Base-by-base conservation (phyloP, 1,140 invertebrate genomes). In the Neuroterus valhalla region DNA sequence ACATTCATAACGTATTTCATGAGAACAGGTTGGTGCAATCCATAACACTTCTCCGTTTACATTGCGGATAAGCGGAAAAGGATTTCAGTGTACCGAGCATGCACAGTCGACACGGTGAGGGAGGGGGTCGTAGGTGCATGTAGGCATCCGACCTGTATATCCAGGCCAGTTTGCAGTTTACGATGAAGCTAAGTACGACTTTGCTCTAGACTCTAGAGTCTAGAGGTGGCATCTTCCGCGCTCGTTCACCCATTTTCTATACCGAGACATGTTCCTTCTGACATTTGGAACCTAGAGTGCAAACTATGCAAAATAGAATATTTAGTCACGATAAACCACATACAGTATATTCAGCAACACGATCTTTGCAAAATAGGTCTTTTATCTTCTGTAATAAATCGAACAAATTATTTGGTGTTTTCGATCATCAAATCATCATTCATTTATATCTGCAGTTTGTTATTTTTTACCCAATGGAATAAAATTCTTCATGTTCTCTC, bases 81-180 rank as follows among this genome's bases (percentile, higher is more conserved):
- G 26, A 62, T 38, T 38, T 38, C 31, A 38, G 31, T 38, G 31
- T 62, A 38, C 23, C 26, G 52, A 62, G 52, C 52, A 62, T 62
- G 52, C 52, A 62, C 31, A 21, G 52, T 38, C 31, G 31, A 38
- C 31, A 6, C 31, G 31, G 31, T 38, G 31, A 38, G 31, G 31
- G 31, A 38, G 31, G 31, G 31, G 52, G 52, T 62, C 55, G 23
- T 62, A 62, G 31, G 55, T 38, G 5, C 31, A 26, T 26, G 55
- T 15, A 62, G 26, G 55, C 23, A 62, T 17, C 55, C 55, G 55
- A 62, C 55, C 55, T 62, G 55, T 62, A 62, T 26, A 62, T 62
- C 55, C 55, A 62, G 55, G 55, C 55, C 55, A 62, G 23, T 62
- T 62, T 62, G 55, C 55, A 62, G 55, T 62, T 62, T 62, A 62